Percentiles rank a stretch among this genome's conserved stretches.
These are phyloP conservation scores for Mesembrinibis cayennensis DNA, from an alignment of 2,113 vertebrate species.

Conservation along the genomic window DNA sequence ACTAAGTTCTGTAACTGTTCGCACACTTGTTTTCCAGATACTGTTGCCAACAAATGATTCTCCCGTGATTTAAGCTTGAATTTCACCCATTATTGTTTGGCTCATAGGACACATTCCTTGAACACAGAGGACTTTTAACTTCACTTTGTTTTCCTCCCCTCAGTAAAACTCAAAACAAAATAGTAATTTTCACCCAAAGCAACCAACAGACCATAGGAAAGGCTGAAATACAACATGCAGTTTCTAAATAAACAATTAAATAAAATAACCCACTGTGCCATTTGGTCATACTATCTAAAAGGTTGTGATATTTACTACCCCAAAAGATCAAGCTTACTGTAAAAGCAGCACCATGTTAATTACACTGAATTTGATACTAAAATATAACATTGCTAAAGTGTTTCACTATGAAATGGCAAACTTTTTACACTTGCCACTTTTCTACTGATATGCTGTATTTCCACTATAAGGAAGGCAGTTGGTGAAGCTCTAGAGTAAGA, in stretches of 20 bases:
- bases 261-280: neutral
- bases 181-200: neutral
- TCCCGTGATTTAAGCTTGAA: constrained; percentile 18
- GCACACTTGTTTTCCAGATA: constrained; percentile 11
- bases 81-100: constrained; percentile 21
- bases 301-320: neutral
- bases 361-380: neutral
- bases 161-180: neutral
- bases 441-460: neutral
- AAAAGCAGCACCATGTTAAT: neutral
- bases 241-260: neutral
- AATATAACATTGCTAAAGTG: neutral
- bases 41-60: constrained; percentile 42
- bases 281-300: neutral
- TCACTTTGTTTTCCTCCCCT: neutral
- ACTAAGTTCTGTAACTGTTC: neutral
- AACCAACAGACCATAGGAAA: neutral
- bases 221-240: neutral
- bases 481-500: neutral
- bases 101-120: neutral
- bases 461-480: neutral
- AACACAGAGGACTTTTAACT: constrained; percentile 47
- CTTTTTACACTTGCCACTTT: neutral
- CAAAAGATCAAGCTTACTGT: neutral
- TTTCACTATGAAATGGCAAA: neutral